phyloP scores from a whole-genome alignment of 2,797 vertebrate species.

The Pygocentrus nattereri region DNA sequence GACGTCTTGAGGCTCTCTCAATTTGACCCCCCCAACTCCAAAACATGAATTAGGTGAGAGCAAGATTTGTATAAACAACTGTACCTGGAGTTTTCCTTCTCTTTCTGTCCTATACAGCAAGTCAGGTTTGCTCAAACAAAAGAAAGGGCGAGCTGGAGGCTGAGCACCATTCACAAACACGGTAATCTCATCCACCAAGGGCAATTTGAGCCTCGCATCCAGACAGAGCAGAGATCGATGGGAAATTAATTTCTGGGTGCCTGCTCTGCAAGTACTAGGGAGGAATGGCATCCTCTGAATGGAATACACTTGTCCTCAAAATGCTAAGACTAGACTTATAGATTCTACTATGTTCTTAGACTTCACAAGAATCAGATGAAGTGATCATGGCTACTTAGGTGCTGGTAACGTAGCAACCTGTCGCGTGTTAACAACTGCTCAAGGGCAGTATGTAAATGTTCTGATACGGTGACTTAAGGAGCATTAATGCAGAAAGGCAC shows the following conservation, averaged over 20 bases:
- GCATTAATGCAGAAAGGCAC: not conserved
- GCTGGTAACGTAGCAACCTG: slow-evolving; percentile 20
- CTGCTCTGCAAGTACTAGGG: slow-evolving; percentile 30
- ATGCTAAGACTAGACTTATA: slow-evolving; percentile 5
- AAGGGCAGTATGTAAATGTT: slow-evolving; percentile 45
- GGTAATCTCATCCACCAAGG: slow-evolving; percentile 49
- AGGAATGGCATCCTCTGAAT: slow-evolving; percentile 17
- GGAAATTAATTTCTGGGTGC: slow-evolving; percentile 54
- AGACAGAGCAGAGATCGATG: slow-evolving; percentile 44
- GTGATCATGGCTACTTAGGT: slow-evolving; percentile 16
- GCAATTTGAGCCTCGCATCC: slow-evolving; percentile 36
- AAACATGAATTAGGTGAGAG: slow-evolving; percentile 31
- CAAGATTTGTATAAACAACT: slow-evolving; percentile 16
- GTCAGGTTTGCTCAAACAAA: slow-evolving; percentile 20
- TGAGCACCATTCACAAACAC: slow-evolving; percentile 45
- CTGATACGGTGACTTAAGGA: not conserved
- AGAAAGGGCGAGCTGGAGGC: slow-evolving; percentile 19
- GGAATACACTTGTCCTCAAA: slow-evolving; percentile 23
- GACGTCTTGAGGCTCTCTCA: slow-evolving; percentile 5
- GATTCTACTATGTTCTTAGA: slow-evolving; percentile 25
- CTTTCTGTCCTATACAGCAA: slow-evolving; percentile 9
- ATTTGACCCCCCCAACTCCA: not conserved
- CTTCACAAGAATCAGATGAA: slow-evolving; percentile 1
- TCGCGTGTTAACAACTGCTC: slow-evolving; percentile 7
- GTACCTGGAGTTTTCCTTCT: not conserved